A percentile compares a stretch with the other conserved stretches of the same genome.
Evolutionary conservation across 2,797 vertebrate genomes (phyloP).

Genomic region (Anguilla pacifica): DNA sequence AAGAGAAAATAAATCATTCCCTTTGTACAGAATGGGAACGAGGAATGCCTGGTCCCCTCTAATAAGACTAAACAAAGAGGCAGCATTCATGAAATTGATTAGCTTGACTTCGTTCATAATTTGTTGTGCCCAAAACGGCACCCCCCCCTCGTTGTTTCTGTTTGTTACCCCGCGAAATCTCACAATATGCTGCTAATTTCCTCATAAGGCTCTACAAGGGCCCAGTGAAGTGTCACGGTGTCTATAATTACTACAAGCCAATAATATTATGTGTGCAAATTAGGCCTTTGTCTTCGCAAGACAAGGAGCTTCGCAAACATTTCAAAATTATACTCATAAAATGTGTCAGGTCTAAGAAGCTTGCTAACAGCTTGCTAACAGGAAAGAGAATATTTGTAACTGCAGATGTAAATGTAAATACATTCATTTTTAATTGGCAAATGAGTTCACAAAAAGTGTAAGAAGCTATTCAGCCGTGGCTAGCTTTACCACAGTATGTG

Average conservation of each 20-base stretch:
- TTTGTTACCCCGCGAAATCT: constrained; percentile 32
- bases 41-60: not conserved
- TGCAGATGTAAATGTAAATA: not conserved
- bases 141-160: constrained; percentile 25
- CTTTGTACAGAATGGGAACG: not conserved
- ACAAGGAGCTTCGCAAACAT: not conserved
- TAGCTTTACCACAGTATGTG: not conserved
- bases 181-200: constrained; percentile 68
- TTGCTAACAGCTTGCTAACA: not conserved
- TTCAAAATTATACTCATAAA: not conserved
- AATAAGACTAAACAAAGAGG: not conserved
- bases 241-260: not conserved
- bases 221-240: not conserved
- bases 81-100: not conserved
- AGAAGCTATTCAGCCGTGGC: not conserved
- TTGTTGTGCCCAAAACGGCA: not conserved
- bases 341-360: not conserved
- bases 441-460: not conserved
- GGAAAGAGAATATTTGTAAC: not conserved
- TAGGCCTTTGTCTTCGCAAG: not conserved
- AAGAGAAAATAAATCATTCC: not conserved
- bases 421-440: not conserved
- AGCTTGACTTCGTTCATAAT: not conserved
- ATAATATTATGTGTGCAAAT: not conserved
- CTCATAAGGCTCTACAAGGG: constrained; percentile 54